Conservation (phyloP, 2,113 vertebrate species). For the Marmota flaviventris region DNA sequence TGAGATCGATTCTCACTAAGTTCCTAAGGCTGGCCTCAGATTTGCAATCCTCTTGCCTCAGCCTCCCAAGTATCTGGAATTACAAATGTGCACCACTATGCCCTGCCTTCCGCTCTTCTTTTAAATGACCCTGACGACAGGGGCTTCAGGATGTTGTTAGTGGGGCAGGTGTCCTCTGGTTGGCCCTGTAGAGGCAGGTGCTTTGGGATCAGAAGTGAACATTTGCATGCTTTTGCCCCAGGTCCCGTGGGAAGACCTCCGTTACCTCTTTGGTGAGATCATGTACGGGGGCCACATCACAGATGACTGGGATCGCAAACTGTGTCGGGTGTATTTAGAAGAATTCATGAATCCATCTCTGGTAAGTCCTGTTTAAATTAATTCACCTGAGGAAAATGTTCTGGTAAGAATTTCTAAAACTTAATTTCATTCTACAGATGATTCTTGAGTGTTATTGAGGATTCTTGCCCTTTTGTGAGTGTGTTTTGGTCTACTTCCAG, state of each 20-base stretch:
- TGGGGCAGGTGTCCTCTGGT: rapidly evolving
- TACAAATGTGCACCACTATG: too few relatives aligned
- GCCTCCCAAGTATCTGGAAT: too few relatives aligned
- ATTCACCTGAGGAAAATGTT: conserved; percentile 18
- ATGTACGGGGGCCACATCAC: conserved; percentile 92
- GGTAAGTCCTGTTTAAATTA: conserved; percentile 83
- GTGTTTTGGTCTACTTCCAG: neutral
- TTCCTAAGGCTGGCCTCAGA: too few relatives aligned
- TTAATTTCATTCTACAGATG: neutral
- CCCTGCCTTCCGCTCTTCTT: neutral
- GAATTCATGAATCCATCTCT: conserved; percentile 90
- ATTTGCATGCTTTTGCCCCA: conserved; percentile 18
- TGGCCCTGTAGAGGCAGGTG: neutral
- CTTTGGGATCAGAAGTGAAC: neutral
- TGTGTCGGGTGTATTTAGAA: conserved; percentile 90
- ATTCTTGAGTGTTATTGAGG: neutral
- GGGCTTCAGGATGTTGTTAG: rapidly evolving
- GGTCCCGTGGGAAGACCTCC: conserved; percentile 91
- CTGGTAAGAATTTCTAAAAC: neutral
- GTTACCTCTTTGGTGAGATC: conserved; percentile 92
- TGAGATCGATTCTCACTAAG: too few relatives aligned
- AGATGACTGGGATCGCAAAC: conserved; percentile 88
- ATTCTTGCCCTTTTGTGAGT: neutral
- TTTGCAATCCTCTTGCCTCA: too few relatives aligned
- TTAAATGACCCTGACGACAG: neutral